Percentiles rank a stretch among this genome's conserved stretches.
phyloP scores from a whole-genome alignment of 2,797 vertebrate species.

The Siniperca obscura region DNA sequence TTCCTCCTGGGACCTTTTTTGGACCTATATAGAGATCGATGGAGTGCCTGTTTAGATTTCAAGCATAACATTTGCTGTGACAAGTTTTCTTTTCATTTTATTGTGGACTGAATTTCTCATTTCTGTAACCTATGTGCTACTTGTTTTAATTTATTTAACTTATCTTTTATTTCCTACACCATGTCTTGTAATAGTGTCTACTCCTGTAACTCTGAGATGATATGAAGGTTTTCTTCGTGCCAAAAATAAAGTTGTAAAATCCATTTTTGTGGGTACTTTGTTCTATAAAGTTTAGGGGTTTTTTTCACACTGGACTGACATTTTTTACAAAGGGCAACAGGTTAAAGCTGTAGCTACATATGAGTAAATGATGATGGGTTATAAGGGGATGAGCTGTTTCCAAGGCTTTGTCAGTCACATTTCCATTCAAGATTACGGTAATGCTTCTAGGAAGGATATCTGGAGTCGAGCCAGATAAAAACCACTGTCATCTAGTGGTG shows the following conservation, averaged over 20 bases:
- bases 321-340: not conserved
- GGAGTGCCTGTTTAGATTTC: not conserved
- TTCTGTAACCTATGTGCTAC: not conserved
- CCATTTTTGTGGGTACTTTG: not conserved
- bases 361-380: not conserved
- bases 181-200: not conserved
- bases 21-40: not conserved
- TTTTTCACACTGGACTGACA: not conserved
- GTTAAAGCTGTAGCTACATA: not conserved
- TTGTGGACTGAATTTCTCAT: not conserved
- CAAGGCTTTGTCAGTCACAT: constrained; percentile 32
- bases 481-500: constrained; percentile 62
- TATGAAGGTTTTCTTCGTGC: not conserved
- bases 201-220: not conserved
- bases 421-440: constrained; percentile 57
- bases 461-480: constrained; percentile 35
- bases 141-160: not conserved
- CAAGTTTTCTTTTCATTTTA: not conserved
- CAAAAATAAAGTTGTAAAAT: not conserved
- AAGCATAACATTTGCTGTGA: not conserved
- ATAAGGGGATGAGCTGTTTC: not conserved
- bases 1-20: not conserved
- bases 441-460: constrained; percentile 32
- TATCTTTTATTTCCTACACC: not conserved
- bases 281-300: not conserved